Evolutionary conservation across 1,140 invertebrate species (phyloP).

Genomic region (Hermatobates lingyangjiaoensis): DNA sequence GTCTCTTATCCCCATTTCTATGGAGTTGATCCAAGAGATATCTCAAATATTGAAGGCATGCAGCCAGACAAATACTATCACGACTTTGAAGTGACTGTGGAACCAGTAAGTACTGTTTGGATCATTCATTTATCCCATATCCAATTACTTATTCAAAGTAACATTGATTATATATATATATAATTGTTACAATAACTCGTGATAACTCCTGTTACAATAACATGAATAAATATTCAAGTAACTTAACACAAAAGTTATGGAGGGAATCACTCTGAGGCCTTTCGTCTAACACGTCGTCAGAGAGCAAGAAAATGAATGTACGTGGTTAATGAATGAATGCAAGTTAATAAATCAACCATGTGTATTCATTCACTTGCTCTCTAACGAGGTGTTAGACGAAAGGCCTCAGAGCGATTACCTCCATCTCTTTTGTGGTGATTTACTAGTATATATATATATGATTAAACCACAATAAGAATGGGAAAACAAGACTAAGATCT

Average conservation of each 20-base stretch:
- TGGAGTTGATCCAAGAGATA: conserved; percentile 33
- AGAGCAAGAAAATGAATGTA: background rate
- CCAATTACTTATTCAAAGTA: background rate
- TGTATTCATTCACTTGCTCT: no score
- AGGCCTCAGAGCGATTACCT: background rate
- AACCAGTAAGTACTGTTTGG: conserved; percentile 41
- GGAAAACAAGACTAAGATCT: no score
- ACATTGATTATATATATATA: no score
- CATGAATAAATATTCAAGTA: background rate
- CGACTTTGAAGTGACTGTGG: conserved; percentile 35
- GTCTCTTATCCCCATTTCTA: conserved; percentile 54
- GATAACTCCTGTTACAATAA: background rate
- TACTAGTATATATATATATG: no score
- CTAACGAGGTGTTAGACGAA: no score
- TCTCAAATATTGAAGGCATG: conserved; percentile 33
- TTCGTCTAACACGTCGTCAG: no score
- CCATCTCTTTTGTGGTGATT: background rate
- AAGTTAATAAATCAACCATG: background rate
- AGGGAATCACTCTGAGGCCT: no score
- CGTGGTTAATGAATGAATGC: background rate
- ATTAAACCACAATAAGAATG: no score
- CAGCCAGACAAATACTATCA: conserved; percentile 33
- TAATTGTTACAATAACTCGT: no score
- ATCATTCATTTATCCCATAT: no score
- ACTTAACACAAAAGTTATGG: no score